Evolutionary conservation across 1,140 invertebrate species (phyloP).

Genomic region (Drosophila biarmipes): DNA sequence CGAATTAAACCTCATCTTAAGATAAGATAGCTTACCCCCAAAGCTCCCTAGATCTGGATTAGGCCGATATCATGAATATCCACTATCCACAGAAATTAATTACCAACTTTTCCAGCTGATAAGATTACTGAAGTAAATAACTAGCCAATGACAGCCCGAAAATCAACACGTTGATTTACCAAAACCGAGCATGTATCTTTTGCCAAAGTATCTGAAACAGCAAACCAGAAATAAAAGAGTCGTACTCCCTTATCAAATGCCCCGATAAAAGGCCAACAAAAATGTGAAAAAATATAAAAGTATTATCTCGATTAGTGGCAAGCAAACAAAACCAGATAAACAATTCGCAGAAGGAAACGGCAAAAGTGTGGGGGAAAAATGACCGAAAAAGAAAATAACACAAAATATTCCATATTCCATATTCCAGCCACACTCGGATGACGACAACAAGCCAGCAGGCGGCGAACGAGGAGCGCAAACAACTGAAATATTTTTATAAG

Average conservation of each 20-base stretch:
- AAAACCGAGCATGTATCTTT: background rate
- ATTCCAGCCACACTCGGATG: constrained; percentile 38
- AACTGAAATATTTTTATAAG: constrained; percentile 63
- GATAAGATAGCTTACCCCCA: background rate
- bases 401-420: constrained; percentile 62
- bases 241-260: constrained; percentile 20
- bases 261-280: background rate
- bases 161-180: constrained; percentile 5
- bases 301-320: constrained; percentile 56
- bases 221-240: constrained; percentile 17
- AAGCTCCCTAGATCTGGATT: background rate
- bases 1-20: background rate
- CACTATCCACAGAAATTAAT: constrained; percentile 16
- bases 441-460: constrained; percentile 45
- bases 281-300: constrained; percentile 36
- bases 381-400: constrained; percentile 40
- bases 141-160: constrained; percentile 10
- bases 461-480: constrained; percentile 29
- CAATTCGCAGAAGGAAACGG: constrained; percentile 24
- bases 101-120: constrained; percentile 23
- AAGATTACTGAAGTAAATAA: constrained; percentile 23
- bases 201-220: background rate
- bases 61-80: constrained; percentile 1
- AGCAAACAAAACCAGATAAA: constrained; percentile 42
- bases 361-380: constrained; percentile 19